Evolutionary conservation across 2,888 invertebrate genomes (phyloP), one percentile per base, ranked within the genome.

Genomic region (Ophion costatus): DNA sequence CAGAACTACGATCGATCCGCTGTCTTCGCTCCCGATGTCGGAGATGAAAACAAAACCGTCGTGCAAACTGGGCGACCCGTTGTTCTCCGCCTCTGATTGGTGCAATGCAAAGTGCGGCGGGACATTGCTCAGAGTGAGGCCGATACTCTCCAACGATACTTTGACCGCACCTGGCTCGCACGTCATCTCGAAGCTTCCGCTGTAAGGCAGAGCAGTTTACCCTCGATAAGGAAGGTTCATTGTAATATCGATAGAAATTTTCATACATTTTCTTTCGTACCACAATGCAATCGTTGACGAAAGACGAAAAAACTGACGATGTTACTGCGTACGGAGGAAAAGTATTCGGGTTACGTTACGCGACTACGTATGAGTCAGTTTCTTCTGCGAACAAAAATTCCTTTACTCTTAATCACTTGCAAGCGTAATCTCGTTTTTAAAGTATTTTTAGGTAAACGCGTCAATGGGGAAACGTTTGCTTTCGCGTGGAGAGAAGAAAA

Each of bases 1-100:
- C 24, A 93, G 83, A 1, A 93, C 91, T 2, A 92, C 91, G 79
- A 93, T 93, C 0, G 93, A 93, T n/a, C 90, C 87, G 3, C 91
- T 88, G 1, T 90, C 88, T n/a, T 89, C 87, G 10, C 86, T 83
- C 56, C 89, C 88, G 2, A 73, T 69, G 14, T 61, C 75, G 3
- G 83, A 83, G 29, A 85, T 82, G 17, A 81, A 42, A 33, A 76
- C 64, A 9, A 79, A 66, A 63, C 84, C 87, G 42, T 83, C 85
- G 17, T 83, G 84, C 14, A 88, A 29, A 45, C 82, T 89, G 1
- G 87, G 87, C 38, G 83, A 80, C 24, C 85, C 71, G 17, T 87
- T 73, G 24, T 84, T 85, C 9, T 84, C 87, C 0, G 88, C 82
- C 5, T 88, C 90, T 56, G 90, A 87, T 64, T 90, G 89, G 17